Evolutionary conservation across 2,797 vertebrate genomes (phyloP).

Genomic region (Aldrovandia affinis): DNA sequence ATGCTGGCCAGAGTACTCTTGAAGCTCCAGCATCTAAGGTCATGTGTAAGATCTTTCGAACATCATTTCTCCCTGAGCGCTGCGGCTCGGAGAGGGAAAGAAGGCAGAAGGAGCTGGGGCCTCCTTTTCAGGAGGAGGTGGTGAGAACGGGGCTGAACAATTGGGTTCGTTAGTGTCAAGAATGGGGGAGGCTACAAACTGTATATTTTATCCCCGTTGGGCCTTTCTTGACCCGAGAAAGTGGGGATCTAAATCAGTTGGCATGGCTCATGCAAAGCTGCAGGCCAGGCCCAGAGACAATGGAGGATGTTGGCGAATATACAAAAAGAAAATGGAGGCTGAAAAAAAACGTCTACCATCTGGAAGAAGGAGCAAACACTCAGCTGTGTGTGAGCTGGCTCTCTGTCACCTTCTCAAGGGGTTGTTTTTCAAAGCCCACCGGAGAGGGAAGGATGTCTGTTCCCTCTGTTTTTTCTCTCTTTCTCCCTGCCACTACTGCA

Average conservation of each 20-base stretch:
- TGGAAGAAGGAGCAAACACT: conserved; percentile 71
- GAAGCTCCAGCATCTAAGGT: background rate
- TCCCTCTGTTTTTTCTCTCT: conserved; percentile 60
- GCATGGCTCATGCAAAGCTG: conserved; percentile 49
- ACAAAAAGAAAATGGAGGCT: conserved; percentile 53
- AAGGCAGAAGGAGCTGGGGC: conserved; percentile 34
- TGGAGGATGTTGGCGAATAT: conserved; percentile 36
- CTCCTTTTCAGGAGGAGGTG: conserved; percentile 31
- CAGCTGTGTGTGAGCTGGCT: conserved; percentile 62
- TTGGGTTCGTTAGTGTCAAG: conserved; percentile 65
- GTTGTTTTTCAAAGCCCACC: conserved; percentile 50
- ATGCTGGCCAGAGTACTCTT: background rate
- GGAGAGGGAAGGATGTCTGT: conserved; percentile 40
- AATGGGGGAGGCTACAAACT: conserved; percentile 59
- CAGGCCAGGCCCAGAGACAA: conserved; percentile 53
- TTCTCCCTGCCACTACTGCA: conserved; percentile 37
- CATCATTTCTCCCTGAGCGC: conserved; percentile 34
- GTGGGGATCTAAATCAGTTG: conserved; percentile 56
- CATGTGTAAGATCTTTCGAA: conserved; percentile 23
- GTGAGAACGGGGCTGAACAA: conserved; percentile 54
- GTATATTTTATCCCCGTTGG: conserved; percentile 56
- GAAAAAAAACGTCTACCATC: conserved; percentile 60
- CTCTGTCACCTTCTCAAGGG: conserved; percentile 44
- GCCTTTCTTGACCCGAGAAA: conserved; percentile 52
- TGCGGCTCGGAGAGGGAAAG: conserved; percentile 30